Conservation (phyloP, 2,113 vertebrate genomes). For the Mohoua ochrocephala region DNA sequence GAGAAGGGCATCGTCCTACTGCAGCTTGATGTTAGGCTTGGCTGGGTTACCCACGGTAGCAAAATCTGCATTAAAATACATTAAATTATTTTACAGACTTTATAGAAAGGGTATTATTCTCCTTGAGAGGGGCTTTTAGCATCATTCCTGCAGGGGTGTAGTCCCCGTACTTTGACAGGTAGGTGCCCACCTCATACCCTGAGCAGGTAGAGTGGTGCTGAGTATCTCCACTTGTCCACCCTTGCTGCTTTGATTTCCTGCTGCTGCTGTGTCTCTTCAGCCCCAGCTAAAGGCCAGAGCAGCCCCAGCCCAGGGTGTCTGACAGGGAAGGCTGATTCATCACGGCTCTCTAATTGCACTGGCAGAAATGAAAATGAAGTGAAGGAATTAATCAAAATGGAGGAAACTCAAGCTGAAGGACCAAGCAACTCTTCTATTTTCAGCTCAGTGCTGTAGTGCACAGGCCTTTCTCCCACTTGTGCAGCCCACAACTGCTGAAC, state of each 20-base stretch:
- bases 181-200: neutral
- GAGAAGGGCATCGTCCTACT: neutral
- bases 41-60: neutral
- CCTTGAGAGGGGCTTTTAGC: neutral
- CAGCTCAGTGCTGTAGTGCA: neutral
- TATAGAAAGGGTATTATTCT: neutral
- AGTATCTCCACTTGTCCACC: neutral
- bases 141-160: neutral
- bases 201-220: neutral
- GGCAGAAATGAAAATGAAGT: neutral
- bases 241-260: neutral
- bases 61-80: neutral
- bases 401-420: neutral
- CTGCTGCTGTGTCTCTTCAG: neutral
- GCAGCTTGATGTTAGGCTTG: neutral
- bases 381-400: neutral
- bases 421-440: neutral
- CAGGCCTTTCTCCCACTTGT: neutral
- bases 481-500: neutral
- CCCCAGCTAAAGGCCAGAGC: neutral
- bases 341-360: neutral
- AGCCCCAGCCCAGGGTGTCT: neutral
- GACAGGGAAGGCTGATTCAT: neutral
- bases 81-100: neutral
- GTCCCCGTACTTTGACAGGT: neutral